Percentiles rank a stretch among this genome's conserved stretches.
Conservation (phyloP, 2,888 invertebrate species). For the Aleiodes testaceus region DNA sequence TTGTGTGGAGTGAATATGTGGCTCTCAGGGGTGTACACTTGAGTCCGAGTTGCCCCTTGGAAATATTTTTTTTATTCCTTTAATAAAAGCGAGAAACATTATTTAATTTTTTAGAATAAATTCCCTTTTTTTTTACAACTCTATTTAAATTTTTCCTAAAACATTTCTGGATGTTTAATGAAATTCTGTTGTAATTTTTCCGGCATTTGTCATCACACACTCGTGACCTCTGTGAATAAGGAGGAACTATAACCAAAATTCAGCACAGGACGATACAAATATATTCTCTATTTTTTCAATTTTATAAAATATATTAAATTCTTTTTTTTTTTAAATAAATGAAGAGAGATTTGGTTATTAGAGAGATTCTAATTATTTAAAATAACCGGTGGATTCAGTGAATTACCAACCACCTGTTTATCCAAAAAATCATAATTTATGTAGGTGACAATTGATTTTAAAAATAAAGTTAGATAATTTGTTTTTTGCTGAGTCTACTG, state of each 20-base stretch:
- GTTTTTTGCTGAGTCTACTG: conserved; percentile 20
- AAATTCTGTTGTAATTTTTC: not conserved
- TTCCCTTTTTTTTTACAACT: too few species aligned
- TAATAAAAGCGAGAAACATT: not conserved
- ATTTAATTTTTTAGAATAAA: too few species aligned
- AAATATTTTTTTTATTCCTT: not conserved
- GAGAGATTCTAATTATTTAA: not conserved
- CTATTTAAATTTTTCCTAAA: too few species aligned
- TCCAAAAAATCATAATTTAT: not conserved
- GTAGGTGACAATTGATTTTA: not conserved
- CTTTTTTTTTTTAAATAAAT: not conserved
- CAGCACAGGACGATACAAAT: not conserved
- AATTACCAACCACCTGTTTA: not conserved
- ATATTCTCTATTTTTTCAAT: not conserved
- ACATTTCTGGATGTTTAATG: not conserved
- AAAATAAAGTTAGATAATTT: not conserved
- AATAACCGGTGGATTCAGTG: too few species aligned
- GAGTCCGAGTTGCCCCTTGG: not conserved
- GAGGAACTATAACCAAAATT: not conserved
- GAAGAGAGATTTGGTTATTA: not conserved
- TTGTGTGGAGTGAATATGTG: not conserved
- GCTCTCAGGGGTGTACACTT: not conserved
- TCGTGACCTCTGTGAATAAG: not conserved
- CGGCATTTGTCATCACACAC: not conserved
- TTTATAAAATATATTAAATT: not conserved